Evolutionary conservation across 2,888 invertebrate species (phyloP).

Genomic region (Lomographa bimaculata): DNA sequence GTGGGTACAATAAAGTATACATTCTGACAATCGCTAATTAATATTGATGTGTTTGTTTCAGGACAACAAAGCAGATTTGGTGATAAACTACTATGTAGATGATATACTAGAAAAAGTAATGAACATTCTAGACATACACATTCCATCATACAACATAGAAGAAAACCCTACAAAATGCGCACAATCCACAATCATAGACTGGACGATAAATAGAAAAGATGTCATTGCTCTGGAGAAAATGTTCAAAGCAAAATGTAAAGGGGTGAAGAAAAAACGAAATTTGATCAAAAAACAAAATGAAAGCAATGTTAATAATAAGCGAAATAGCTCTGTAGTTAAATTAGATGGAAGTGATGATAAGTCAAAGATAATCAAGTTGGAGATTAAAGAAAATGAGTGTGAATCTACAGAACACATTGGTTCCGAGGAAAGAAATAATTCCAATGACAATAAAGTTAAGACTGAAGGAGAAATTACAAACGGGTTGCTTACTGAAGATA

Average conservation of each 20-base stretch:
- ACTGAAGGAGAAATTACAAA: too few species aligned
- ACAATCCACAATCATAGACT: slow-evolving; percentile 81
- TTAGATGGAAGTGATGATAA: too few species aligned
- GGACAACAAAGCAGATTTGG: slow-evolving; percentile 95
- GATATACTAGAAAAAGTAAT: slow-evolving; percentile 89
- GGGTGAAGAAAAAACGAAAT: slow-evolving; percentile 69
- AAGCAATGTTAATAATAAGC: slow-evolving; percentile 43
- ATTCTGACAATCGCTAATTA: too few species aligned
- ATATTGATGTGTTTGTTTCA: slow-evolving; percentile 48
- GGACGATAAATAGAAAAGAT: slow-evolving; percentile 87
- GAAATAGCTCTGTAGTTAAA: slow-evolving; percentile 36
- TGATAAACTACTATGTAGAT: slow-evolving; percentile 95
- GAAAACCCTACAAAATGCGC: slow-evolving; percentile 87
- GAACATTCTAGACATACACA: slow-evolving; percentile 88
- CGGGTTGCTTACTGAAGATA: too few species aligned
- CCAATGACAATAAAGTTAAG: too few species aligned
- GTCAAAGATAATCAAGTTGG: slow-evolving; percentile 60
- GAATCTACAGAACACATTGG: neutral
- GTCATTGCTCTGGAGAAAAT: slow-evolving; percentile 85
- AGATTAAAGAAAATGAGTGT: slow-evolving; percentile 46
- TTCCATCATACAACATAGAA: slow-evolving; percentile 87
- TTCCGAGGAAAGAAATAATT: slow-evolving; percentile 1
- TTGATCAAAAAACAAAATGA: slow-evolving; percentile 47
- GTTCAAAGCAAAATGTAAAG: slow-evolving; percentile 77
- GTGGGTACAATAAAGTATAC: too few species aligned